Percentiles rank a stretch among this genome's conserved stretches.
Conservation (phyloP, 2,888 invertebrate genomes). For the Protonemura montana region DNA sequence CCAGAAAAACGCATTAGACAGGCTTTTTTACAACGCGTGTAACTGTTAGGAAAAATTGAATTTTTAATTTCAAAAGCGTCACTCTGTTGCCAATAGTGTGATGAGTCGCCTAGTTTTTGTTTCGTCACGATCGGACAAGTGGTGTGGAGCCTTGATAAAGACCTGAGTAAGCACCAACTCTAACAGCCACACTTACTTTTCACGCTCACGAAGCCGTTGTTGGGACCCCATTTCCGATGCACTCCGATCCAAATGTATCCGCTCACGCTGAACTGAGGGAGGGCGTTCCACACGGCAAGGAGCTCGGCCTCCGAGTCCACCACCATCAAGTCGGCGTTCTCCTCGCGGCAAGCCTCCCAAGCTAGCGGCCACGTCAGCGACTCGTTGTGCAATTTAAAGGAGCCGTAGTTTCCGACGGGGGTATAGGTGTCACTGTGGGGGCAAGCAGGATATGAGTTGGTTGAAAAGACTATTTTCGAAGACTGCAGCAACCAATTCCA, state of each 20-base stretch:
- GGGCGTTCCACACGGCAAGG: neutral
- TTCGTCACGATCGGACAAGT: too few species aligned
- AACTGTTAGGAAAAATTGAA: too few species aligned
- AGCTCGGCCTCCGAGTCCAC: neutral
- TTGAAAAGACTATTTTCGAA: neutral
- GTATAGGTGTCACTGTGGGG: neutral
- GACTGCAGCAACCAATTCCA: too few species aligned
- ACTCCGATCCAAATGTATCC: neutral
- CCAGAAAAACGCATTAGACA: too few species aligned
- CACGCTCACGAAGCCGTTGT: neutral
- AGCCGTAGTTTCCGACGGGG: neutral
- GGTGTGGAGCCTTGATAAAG: too few species aligned
- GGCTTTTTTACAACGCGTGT: too few species aligned
- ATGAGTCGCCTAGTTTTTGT: too few species aligned
- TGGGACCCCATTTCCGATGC: neutral
- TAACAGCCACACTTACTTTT: neutral
- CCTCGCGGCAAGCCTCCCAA: neutral
- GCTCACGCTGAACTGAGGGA: neutral
- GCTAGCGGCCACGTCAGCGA: neutral
- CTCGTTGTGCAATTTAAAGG: neutral
- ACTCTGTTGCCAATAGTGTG: too few species aligned
- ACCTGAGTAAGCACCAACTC: too few species aligned
- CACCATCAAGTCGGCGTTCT: neutral
- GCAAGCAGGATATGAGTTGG: neutral
- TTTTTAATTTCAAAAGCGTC: too few species aligned